Conservation (phyloP, 1,140 invertebrate genomes). For the Tetraneura akinire region DNA sequence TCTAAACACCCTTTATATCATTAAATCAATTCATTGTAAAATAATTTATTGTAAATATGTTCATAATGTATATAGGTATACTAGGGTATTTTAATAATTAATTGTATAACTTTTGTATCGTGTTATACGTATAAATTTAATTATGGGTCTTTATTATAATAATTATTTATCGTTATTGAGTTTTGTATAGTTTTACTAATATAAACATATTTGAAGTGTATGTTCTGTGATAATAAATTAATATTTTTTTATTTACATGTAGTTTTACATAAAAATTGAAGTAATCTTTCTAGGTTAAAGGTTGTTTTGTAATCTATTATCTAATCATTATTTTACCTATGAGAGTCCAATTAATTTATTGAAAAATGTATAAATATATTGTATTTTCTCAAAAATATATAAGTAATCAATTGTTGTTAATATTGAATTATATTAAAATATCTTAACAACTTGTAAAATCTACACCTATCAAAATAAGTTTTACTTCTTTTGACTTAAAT, state of each 20-base stretch:
- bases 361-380: too few relatives aligned
- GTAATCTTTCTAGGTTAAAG: conserved; percentile 29
- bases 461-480: not conserved
- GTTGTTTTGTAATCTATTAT: not conserved
- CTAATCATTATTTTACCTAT: not conserved
- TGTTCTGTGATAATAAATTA: conserved; percentile 47
- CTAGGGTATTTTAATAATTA: conserved; percentile 19
- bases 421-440: too few relatives aligned
- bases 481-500: not conserved
- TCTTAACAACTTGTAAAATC: not conserved
- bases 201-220: conserved; percentile 13
- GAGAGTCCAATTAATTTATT: not conserved
- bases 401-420: too few relatives aligned
- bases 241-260: not conserved
- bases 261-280: not conserved
- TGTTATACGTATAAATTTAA: conserved; percentile 10
- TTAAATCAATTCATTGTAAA: not conserved
- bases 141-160: not conserved
- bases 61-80: conserved; percentile 37
- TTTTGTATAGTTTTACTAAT: conserved; percentile 2
- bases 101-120: not conserved
- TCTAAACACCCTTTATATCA: not conserved
- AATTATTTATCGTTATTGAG: not conserved
- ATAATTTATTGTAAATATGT: conserved; percentile 20
- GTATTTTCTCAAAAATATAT: too few relatives aligned